Conservation (phyloP, 2,797 vertebrate genomes). For the Myotis vivesi region DNA sequence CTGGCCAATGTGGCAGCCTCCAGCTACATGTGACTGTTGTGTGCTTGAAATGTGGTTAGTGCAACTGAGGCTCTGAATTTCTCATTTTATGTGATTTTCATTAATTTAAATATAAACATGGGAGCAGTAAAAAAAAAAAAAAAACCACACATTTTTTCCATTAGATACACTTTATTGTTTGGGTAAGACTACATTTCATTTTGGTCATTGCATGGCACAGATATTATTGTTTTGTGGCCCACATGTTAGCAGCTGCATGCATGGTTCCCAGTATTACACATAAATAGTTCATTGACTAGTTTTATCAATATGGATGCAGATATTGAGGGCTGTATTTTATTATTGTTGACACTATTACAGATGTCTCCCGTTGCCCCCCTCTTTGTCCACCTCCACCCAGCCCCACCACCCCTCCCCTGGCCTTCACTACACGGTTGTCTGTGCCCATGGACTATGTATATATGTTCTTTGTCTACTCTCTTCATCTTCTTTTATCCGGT, state of each 20-base stretch:
- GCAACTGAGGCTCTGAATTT: not conserved
- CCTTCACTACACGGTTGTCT: no score
- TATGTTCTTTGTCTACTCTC: no score
- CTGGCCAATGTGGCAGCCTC: not conserved
- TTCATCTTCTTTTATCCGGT: no score
- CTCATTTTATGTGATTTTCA: conserved; percentile 25
- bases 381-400: no score
- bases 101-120: conserved; percentile 8
- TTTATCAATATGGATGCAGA: not conserved
- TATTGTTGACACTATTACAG: no score
- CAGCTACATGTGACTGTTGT: not conserved
- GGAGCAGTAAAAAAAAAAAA: not conserved
- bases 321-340: not conserved
- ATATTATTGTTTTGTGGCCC: not conserved
- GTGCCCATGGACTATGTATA: no score
- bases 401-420: no score
- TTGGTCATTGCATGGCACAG: not conserved
- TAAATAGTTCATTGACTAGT: not conserved
- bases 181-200: not conserved
- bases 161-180: not conserved
- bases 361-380: no score
- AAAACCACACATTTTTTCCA: not conserved
- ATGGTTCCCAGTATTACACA: not conserved
- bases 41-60: not conserved
- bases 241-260: not conserved